These are phyloP conservation scores for Tetragonisca angustula DNA, from an alignment of 2,888 invertebrate genomes.

Conservation along the genomic window DNA sequence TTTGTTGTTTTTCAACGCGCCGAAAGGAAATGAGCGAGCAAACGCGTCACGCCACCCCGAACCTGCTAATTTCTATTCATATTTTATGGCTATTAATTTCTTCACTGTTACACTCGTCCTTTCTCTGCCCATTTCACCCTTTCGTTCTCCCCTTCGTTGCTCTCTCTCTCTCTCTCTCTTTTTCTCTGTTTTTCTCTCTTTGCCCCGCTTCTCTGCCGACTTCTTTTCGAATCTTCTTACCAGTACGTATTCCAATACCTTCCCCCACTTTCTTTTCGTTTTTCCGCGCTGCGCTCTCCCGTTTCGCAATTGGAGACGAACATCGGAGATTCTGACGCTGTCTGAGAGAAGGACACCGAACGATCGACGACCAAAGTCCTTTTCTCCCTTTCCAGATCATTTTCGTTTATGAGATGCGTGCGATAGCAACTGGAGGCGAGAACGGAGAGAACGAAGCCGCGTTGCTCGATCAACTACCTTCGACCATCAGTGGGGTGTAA, in stretches of 20 bases:
- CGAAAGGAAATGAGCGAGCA: slow-evolving; percentile 85
- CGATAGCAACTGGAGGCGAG: slow-evolving; percentile 65
- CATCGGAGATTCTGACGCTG: too few species aligned
- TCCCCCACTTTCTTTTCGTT: too few species aligned
- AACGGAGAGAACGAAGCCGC: slow-evolving; percentile 59
- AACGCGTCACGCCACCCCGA: slow-evolving; percentile 84
- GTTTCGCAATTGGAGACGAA: background rate
- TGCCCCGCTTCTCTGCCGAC: slow-evolving; percentile 18
- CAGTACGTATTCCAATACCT: slow-evolving; percentile 22
- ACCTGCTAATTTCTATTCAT: slow-evolving; percentile 85
- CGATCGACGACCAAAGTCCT: background rate
- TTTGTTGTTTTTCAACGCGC: slow-evolving; percentile 85
- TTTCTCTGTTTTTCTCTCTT: slow-evolving; percentile 59
- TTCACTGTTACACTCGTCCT: slow-evolving; percentile 81
- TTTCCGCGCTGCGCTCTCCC: background rate
- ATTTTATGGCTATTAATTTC: slow-evolving; percentile 85
- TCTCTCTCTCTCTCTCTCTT: slow-evolving; percentile 34
- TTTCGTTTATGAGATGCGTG: slow-evolving; percentile 64
- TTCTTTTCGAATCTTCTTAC: slow-evolving; percentile 51
- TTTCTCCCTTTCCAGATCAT: background rate
- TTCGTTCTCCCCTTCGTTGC: slow-evolving; percentile 40
- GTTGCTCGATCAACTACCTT: slow-evolving; percentile 77
- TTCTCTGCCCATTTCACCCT: slow-evolving; percentile 58
- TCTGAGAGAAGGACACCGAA: background rate
- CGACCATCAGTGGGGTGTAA: slow-evolving; percentile 83